phyloP scores from a whole-genome alignment of 2,888 invertebrate genomes.

The Dryadula phaetusa region DNA sequence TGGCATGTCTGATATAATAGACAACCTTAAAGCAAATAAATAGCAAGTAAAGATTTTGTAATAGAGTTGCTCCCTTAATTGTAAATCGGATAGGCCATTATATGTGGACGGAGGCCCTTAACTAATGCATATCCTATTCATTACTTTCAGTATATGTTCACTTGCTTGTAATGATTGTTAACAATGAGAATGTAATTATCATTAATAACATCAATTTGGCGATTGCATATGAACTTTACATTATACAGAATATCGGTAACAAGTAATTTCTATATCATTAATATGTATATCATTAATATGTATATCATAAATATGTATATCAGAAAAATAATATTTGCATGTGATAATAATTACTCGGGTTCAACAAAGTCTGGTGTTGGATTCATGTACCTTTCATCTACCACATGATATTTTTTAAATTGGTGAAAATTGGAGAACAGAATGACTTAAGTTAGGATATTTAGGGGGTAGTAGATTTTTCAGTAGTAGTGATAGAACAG shows the following conservation, averaged over 20 bases:
- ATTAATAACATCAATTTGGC: too few species aligned
- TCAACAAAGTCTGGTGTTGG: not conserved
- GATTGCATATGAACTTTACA: too few species aligned
- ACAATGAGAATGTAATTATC: not conserved
- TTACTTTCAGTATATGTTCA: conserved; percentile 32
- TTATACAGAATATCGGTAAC: too few species aligned
- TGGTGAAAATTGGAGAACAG: not conserved
- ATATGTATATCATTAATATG: not conserved
- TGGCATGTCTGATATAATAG: not conserved
- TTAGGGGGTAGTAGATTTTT: too few species aligned
- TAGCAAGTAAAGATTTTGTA: conserved; percentile 1
- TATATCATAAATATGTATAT: not conserved
- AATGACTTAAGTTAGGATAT: not conserved
- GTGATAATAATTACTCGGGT: too few species aligned
- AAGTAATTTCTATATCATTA: not conserved
- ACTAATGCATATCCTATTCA: conserved; percentile 33
- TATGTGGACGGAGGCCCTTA: conserved; percentile 24
- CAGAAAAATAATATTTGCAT: too few species aligned
- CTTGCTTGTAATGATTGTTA: not conserved
- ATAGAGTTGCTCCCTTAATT: conserved; percentile 18
- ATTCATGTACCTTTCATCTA: too few species aligned
- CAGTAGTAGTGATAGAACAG: too few species aligned
- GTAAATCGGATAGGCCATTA: conserved; percentile 29
- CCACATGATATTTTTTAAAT: not conserved
- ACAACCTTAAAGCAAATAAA: not conserved